phyloP scores from a whole-genome alignment of 2,888 invertebrate species.

The Drosophila sordidula region DNA sequence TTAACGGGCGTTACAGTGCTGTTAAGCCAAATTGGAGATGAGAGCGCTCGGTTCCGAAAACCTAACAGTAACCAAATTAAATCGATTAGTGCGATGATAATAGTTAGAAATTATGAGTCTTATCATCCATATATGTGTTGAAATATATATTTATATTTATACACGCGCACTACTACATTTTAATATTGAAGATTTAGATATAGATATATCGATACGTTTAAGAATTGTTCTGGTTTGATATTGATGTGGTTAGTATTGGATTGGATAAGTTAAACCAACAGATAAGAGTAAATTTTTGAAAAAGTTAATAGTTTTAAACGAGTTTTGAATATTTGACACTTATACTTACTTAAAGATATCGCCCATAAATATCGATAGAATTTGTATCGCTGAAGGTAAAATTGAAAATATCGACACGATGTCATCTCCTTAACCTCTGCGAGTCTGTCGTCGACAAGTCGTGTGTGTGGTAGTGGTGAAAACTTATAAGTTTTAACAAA shows the following conservation, averaged over 20 bases:
- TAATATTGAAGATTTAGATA: not conserved
- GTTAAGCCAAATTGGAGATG: conserved; percentile 1
- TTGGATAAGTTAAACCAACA: not conserved
- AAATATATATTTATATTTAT: not conserved
- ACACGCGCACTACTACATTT: not conserved
- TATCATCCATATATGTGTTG: not conserved
- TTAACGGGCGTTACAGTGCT: not conserved
- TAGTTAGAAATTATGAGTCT: not conserved
- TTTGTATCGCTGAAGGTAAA: not conserved
- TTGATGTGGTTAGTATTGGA: not conserved
- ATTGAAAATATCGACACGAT: conserved; percentile 24
- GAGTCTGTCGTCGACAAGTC: conserved; percentile 59
- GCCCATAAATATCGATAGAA: conserved; percentile 10
- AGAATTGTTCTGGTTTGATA: not conserved
- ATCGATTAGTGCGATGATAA: conserved; percentile 4
- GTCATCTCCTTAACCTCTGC: conserved; percentile 46
- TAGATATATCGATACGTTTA: not conserved
- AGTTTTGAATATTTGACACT: not conserved
- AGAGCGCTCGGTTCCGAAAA: not conserved
- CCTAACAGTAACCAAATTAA: not conserved
- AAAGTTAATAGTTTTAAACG: not conserved
- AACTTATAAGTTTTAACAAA: conserved; percentile 58
- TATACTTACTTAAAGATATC: not conserved
- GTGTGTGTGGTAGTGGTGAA: conserved; percentile 61
- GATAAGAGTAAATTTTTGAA: not conserved